Evolutionary conservation across 2,888 invertebrate genomes (phyloP).

Genomic region (Plusia festucae): DNA sequence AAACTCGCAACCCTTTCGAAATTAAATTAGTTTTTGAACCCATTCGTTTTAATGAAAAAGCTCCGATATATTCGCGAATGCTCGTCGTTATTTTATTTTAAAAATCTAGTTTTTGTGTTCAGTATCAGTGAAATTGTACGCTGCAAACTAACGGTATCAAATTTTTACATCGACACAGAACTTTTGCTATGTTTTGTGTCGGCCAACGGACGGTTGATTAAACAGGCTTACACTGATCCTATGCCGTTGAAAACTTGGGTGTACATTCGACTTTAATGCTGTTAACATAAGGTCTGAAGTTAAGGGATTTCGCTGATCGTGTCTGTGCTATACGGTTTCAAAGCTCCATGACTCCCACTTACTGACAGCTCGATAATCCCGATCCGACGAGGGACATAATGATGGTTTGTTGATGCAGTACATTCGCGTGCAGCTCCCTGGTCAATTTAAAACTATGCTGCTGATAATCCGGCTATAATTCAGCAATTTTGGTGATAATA

Average conservation of each 20-base stretch:
- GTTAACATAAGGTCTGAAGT: conserved; percentile 11
- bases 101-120: conserved; percentile 11
- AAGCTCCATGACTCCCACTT: conserved; percentile 62
- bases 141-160: conserved; percentile 23
- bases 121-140: conserved; percentile 28
- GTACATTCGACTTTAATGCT: conserved; percentile 23
- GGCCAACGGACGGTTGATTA: conserved; percentile 51
- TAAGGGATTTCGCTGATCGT: conserved; percentile 10
- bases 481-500: neutral
- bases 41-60: neutral
- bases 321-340: conserved; percentile 43
- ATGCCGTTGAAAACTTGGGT: neutral
- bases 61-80: conserved; percentile 1
- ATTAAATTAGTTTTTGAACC: conserved; percentile 2
- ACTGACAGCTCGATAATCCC: conserved; percentile 63
- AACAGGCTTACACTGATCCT: conserved; percentile 52
- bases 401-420: conserved; percentile 44
- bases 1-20: neutral
- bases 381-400: conserved; percentile 45
- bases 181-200: conserved; percentile 53
- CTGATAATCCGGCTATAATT: conserved; percentile 5
- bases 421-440: conserved; percentile 2
- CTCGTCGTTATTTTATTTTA: conserved; percentile 1
- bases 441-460: conserved; percentile 18
- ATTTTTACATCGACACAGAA: conserved; percentile 52